Percentiles rank a stretch among this genome's conserved stretches.
phyloP scores from a whole-genome alignment of 2,797 vertebrate genomes.

The Bradypodion ventrale region DNA sequence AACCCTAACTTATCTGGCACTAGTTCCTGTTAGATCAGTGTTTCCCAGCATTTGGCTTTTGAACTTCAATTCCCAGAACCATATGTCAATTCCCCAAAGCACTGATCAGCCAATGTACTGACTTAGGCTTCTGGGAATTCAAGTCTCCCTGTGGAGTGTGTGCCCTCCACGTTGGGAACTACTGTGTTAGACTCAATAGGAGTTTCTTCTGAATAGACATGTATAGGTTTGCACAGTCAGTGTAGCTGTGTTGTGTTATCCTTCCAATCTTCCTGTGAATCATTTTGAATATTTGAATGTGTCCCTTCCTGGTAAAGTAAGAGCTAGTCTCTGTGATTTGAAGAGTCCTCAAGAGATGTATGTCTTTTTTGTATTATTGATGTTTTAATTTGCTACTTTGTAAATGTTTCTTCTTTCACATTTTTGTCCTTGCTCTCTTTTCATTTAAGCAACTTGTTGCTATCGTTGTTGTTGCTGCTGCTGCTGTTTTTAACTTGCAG shows the following conservation, averaged over 20 bases:
- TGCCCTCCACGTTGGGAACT: no score
- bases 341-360: slow-evolving; percentile 67
- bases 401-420: slow-evolving; percentile 51
- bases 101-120: no score
- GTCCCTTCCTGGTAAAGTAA: slow-evolving; percentile 44
- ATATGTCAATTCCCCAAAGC: no score
- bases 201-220: background rate
- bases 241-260: slow-evolving; percentile 24
- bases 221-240: background rate
- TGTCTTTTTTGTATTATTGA: slow-evolving; percentile 61
- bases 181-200: background rate
- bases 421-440: slow-evolving; percentile 36
- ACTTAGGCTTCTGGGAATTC: no score
- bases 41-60: no score
- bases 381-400: slow-evolving; percentile 55
- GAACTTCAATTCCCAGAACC: no score
- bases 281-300: slow-evolving; percentile 6
- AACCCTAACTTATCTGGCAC: background rate
- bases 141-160: no score
- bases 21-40: background rate
- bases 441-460: slow-evolving; percentile 44
- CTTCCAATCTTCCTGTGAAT: background rate
- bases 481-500: slow-evolving; percentile 50
- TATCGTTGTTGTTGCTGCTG: background rate
- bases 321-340: slow-evolving; percentile 71